Base-by-base conservation (phyloP, 2,797 vertebrate genomes). In the Chrysocyon brachyurus region DNA sequence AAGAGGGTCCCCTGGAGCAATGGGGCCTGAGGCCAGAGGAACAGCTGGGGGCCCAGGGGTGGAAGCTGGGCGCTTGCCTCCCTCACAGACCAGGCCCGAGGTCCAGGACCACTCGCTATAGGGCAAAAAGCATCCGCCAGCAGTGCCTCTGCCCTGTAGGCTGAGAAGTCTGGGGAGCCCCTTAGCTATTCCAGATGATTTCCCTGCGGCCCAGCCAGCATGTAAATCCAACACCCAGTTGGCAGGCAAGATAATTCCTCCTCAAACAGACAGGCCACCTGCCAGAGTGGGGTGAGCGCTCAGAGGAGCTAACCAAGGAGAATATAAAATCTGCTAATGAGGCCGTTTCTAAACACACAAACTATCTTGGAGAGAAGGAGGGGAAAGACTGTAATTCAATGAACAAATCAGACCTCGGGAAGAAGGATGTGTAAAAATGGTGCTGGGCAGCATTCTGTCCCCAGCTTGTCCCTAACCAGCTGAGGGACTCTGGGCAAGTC, bases 201-300 rank as follows among this genome's bases (percentile, higher is more conserved):
- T 91, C 82, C 68, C 73, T 24, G 78, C 0, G 10, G 86, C 88
- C 85, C 36, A 12, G 64, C 59, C 10, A 9, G 22, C 31, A 5
- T 2, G 61, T 54, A 63, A 92, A 85, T 46, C 54, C 28, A 3
- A 66, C 77, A 63, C 21, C 26, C 68, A 36, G 36, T 24, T 87
- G 90, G 79, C 93, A 90, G 75, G 33, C 49, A 24, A 33, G 33
- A 31, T 79, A 56, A 87, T 73, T 90, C 40, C 73, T 96, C 61
- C 6, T 52, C 93, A 89, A 17, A 90, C 72, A 93, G 66, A 63
- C 70, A 61, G 89, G 93, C 89, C 40, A 68, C 91, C 96, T 79
- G 88, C 87, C 93, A 63, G 70, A 54, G 77, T 0, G 0, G 22
- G 82, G 3, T 2, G 33, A 54, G 78, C 0, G 0, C 14, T 52